phyloP scores from a whole-genome alignment of 2,113 vertebrate species.

The Amazona guildingii region DNA sequence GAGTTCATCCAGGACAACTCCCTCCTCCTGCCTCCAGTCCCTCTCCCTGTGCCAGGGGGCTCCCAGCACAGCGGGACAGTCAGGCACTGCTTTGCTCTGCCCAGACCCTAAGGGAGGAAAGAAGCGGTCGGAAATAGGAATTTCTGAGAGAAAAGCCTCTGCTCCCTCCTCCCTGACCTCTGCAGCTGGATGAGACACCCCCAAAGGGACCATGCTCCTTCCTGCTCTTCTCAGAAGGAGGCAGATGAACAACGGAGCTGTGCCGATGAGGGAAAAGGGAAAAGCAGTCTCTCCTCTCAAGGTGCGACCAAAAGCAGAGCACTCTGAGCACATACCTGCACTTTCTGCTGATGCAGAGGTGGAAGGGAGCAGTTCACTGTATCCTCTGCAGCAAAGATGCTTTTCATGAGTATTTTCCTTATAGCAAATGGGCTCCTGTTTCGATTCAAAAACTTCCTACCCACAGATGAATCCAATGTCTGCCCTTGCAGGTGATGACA shows the following conservation, averaged over 20 bases:
- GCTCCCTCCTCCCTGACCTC: neutral
- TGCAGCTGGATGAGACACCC: neutral
- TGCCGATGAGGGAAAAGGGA: neutral
- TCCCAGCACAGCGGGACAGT: fast-evolving
- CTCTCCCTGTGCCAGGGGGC: neutral
- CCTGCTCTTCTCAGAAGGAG: neutral
- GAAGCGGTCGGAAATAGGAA: neutral
- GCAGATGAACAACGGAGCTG: fast-evolving
- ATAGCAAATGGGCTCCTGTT: neutral
- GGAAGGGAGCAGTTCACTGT: fast-evolving
- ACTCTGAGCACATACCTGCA: neutral
- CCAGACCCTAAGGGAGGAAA: neutral
- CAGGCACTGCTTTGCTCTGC: neutral
- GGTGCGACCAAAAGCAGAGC: neutral
- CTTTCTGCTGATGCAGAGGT: neutral
- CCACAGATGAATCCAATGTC: neutral
- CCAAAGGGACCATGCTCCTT: neutral
- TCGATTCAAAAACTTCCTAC: neutral
- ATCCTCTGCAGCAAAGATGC: neutral
- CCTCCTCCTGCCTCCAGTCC: neutral
- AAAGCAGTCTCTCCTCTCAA: neutral
- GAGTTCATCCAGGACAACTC: slow-evolving; percentile 16
- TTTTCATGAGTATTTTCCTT: neutral
- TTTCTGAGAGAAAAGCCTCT: neutral
- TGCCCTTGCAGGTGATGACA: neutral